These are phyloP conservation scores for Margarornis squamiger DNA, from an alignment of 2,797 vertebrate genomes.

Conservation along the genomic window DNA sequence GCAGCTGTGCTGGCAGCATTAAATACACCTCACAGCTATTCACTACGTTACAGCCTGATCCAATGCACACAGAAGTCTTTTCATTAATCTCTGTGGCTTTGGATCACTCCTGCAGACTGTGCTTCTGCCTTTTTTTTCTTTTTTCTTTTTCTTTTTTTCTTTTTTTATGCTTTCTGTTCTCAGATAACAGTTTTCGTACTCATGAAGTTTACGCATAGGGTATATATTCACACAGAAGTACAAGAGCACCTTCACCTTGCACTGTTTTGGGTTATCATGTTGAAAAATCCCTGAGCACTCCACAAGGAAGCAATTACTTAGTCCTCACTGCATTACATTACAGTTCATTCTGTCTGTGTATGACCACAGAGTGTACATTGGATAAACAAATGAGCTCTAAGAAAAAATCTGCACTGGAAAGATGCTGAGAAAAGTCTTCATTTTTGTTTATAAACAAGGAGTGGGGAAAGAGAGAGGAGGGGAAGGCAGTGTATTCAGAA, in stretches of 20 bases:
- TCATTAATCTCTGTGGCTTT: conserved; percentile 28
- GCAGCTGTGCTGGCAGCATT: conserved; percentile 62
- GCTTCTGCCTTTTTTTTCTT: neutral
- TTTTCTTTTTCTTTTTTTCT: neutral
- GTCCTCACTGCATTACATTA: neutral
- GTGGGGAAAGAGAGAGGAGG: neutral
- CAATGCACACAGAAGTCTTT: conserved; percentile 1
- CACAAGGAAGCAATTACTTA: neutral
- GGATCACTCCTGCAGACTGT: neutral
- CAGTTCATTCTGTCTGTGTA: neutral
- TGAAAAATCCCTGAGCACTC: neutral
- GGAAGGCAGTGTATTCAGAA: neutral
- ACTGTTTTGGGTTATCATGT: neutral
- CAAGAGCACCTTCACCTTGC: neutral
- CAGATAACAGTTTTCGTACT: neutral
- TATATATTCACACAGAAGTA: neutral
- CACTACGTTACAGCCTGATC: neutral
- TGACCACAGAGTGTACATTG: neutral
- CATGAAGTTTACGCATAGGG: neutral
- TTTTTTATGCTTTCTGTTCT: neutral
- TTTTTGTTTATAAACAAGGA: neutral
- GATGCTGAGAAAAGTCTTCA: neutral
- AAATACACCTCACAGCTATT: conserved; percentile 20
- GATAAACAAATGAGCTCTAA: neutral
- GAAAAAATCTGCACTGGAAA: neutral